Percentiles rank a stretch among this genome's conserved stretches.
These are phyloP conservation scores for Serripes groenlandicus DNA, from an alignment of 2,888 invertebrate species.

Conservation along the genomic window DNA sequence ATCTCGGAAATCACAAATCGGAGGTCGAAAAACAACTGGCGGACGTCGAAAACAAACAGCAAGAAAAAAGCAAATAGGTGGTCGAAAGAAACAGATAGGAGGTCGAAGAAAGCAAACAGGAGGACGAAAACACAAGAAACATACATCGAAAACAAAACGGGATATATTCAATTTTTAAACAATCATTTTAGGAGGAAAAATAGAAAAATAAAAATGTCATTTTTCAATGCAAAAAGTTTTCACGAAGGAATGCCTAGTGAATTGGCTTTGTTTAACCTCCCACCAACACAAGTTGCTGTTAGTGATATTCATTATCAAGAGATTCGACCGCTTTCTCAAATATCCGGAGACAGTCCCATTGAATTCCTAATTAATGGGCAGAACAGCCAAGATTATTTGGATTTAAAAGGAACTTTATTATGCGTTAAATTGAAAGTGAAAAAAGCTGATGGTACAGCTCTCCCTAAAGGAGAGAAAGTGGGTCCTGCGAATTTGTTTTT, in stretches of 20 bases:
- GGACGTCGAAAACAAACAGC: neutral
- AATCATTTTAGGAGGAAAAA: no score
- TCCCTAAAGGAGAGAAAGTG: neutral
- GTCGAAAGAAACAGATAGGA: neutral
- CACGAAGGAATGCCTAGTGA: conserved; percentile 35
- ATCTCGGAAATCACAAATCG: neutral
- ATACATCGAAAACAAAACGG: neutral
- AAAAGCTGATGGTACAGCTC: conserved; percentile 19
- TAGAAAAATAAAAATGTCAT: conserved; percentile 40
- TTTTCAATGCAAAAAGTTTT: conserved; percentile 40
- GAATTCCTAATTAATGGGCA: conserved; percentile 46
- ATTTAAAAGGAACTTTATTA: conserved; percentile 30
- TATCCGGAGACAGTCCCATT: conserved; percentile 39
- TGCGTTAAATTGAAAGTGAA: conserved; percentile 34
- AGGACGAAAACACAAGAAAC: no score
- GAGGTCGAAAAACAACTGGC: neutral
- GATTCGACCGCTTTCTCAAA: conserved; percentile 41
- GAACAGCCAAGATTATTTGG: conserved; percentile 46
- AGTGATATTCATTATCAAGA: conserved; percentile 36
- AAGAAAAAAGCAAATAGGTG: conserved; percentile 9
- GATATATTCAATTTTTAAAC: conserved; percentile 32
- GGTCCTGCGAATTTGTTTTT: no score
- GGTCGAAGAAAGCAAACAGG: neutral
- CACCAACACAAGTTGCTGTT: conserved; percentile 33
- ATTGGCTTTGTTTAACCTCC: conserved; percentile 39